Conservation (phyloP, 2,888 invertebrate genomes). For the Tenodera sinensis region DNA sequence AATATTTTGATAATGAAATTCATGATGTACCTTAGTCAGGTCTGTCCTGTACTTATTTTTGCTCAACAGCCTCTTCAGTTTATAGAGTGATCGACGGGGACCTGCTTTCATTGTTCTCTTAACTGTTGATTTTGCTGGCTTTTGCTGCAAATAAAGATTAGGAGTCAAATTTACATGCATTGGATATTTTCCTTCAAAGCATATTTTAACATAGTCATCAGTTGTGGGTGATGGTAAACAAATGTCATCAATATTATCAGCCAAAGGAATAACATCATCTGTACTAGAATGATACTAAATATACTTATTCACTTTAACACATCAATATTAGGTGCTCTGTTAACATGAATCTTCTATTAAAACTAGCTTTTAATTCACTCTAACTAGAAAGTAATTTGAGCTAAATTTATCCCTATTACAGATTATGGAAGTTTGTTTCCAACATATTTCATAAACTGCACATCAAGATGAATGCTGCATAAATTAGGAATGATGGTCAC, state of each 20-base stretch:
- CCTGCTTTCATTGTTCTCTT: slow-evolving; percentile 83
- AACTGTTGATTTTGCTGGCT: slow-evolving; percentile 73
- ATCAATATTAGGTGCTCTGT: too few species aligned
- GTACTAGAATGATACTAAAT: too few species aligned
- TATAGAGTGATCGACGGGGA: slow-evolving; percentile 79
- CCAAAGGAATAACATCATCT: not conserved
- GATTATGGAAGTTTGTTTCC: too few species aligned
- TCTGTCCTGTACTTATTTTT: slow-evolving; percentile 86
- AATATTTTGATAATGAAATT: not conserved
- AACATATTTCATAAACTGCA: too few species aligned
- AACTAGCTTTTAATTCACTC: too few species aligned
- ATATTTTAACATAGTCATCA: not conserved
- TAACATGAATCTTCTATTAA: too few species aligned
- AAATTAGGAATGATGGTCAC: too few species aligned
- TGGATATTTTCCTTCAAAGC: not conserved
- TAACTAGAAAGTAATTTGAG: too few species aligned
- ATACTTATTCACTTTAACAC: too few species aligned
- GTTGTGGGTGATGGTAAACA: slow-evolving; percentile 18
- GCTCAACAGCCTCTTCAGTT: slow-evolving; percentile 75
- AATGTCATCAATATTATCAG: slow-evolving; percentile 15
- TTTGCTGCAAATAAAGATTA: slow-evolving; percentile 51
- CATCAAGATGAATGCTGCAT: too few species aligned
- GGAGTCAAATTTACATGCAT: not conserved
- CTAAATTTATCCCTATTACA: too few species aligned
- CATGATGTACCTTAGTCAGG: slow-evolving; percentile 63